Evolutionary conservation across 2,113 vertebrate species (phyloP).

Genomic region (Rhegmatorhina hoffmannsi): DNA sequence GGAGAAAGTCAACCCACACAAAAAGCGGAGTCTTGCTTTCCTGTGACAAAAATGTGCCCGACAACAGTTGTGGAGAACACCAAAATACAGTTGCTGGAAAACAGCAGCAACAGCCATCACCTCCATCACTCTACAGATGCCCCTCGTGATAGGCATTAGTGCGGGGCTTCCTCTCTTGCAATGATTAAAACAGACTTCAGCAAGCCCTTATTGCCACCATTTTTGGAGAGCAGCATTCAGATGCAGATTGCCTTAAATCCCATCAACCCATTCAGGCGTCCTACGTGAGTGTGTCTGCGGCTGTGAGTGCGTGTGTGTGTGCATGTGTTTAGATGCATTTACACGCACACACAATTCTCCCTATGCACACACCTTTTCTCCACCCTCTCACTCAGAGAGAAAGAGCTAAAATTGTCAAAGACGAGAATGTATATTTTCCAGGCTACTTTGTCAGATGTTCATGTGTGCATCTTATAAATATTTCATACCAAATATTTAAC

Average conservation of each 20-base stretch:
- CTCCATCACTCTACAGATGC: background rate
- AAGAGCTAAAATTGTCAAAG: slow-evolving; percentile 47
- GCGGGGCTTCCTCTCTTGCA: slow-evolving; percentile 47
- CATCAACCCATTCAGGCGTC: slow-evolving; percentile 76
- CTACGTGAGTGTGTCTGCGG: slow-evolving; percentile 15
- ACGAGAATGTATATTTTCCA: slow-evolving; percentile 70
- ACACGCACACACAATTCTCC: background rate
- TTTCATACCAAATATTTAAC: slow-evolving; percentile 86
- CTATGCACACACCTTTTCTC: background rate
- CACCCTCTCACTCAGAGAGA: background rate
- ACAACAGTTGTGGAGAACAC: background rate
- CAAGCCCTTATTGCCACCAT: slow-evolving; percentile 71
- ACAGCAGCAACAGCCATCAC: background rate
- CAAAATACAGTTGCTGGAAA: slow-evolving; percentile 44
- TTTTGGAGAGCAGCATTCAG: slow-evolving; percentile 84
- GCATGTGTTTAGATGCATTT: slow-evolving; percentile 35
- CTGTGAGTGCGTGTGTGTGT: background rate
- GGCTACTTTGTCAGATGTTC: slow-evolving; percentile 73
- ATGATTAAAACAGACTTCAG: slow-evolving; percentile 76
- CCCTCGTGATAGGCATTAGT: background rate
- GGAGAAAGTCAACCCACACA: background rate
- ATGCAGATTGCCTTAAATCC: slow-evolving; percentile 93
- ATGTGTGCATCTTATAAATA: slow-evolving; percentile 81
- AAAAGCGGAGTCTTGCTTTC: background rate
- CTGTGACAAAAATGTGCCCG: background rate